Base-by-base conservation (phyloP, 1,140 invertebrate genomes). In the Tetragonula clypearis region DNA sequence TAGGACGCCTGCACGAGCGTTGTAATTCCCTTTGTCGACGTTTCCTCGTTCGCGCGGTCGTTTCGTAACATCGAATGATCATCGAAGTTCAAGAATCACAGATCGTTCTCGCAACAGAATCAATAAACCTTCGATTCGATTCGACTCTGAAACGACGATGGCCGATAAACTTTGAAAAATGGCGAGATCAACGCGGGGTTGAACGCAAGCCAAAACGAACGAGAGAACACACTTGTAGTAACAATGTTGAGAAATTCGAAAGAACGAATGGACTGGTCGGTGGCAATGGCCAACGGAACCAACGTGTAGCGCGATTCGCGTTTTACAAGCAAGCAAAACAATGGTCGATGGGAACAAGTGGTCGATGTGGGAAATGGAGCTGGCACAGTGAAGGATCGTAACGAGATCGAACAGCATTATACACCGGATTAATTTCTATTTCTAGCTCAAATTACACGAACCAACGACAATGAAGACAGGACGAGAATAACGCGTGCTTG, bases 241-340 rank as follows among this genome's bases (percentile, higher is more conserved):
- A 49, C 26, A 62, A 73, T 30, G n/a, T 53, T 26, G 80, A 55
- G 69, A 56, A 66, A 82, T 75, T 35, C 5, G 71, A 8, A 12
- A 26, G 80, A 82, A 74, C 74, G 35, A 74, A 73, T 65, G 56
- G 21, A 9, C 15, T 8, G 60, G 6, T 15, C 41, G 58, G n/a
- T 35, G 30, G 71, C 21, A 62, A 53, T 9, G n/a, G 17, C 23
- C 79, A 56, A 30, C 56, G n/a, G 53, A 3, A 4, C 41, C 8
- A 8, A 1, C 15, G 19, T 66, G 11, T 19, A 26, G 12, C 8
- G 12, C 35, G 17, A 14, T 62, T 62, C 11, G 15, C 6, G 30
- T 56, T 79, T 79, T 56, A 56, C 69, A 80, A 80, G 58, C 35
- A 72, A 35, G 49, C 15, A 55, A n/a, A 58, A 23, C 62, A 21